phyloP scores from a whole-genome alignment of 2,888 invertebrate species.

The Pollenia griseotomentosa region DNA sequence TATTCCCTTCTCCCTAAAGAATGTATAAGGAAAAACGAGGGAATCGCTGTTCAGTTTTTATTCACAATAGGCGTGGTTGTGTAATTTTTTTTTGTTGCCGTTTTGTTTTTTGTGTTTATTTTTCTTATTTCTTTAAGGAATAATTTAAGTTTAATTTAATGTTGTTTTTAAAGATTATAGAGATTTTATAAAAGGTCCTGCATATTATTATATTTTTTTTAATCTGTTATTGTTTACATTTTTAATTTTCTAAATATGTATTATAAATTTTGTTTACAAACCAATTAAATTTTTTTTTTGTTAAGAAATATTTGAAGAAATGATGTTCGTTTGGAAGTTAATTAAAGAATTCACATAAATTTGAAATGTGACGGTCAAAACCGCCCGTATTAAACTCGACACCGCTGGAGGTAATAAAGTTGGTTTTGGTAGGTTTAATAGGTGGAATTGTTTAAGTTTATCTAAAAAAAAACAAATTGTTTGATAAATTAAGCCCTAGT shows the following conservation, averaged over 20 bases:
- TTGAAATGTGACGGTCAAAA: too few relatives aligned
- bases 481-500: too few relatives aligned
- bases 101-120: conserved; percentile 23
- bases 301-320: conserved; percentile 8
- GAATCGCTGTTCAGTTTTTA: too few relatives aligned
- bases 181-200: conserved; percentile 63
- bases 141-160: conserved; percentile 50
- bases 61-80: too few relatives aligned
- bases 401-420: too few relatives aligned
- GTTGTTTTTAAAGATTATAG: conserved; percentile 50
- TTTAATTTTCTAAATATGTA: conserved; percentile 27
- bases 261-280: conserved; percentile 51
- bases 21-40: too few relatives aligned
- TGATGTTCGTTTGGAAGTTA: background rate
- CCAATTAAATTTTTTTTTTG: conserved; percentile 38
- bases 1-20: background rate
- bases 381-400: too few relatives aligned
- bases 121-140: conserved; percentile 46
- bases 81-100: conserved; percentile 2
- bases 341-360: background rate
- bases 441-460: too few relatives aligned
- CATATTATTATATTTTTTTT: conserved; percentile 39
- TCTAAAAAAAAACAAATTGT: too few relatives aligned
- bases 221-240: background rate
- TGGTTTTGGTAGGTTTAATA: too few relatives aligned